Base-by-base conservation (phyloP, 2,113 vertebrate species). In the Riparia riparia region DNA sequence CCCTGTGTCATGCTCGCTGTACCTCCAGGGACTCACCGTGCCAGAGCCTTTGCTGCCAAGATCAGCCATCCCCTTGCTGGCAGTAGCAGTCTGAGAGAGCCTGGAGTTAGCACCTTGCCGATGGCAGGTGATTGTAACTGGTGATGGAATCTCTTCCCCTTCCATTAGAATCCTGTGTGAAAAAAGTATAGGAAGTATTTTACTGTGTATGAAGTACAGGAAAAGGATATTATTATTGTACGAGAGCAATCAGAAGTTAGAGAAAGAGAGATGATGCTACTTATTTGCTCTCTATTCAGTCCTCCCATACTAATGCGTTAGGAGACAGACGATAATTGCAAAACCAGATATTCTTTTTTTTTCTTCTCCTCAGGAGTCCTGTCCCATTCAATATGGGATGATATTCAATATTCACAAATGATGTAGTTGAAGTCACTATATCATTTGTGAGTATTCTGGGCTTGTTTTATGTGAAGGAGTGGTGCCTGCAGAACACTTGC, bases 101-200 rank as follows among this genome's bases (percentile, higher is more conserved):
- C 44, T n/a, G 88, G 66, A 44, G n/a, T 63, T 29, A 6, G 1
- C 34, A 18, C 12, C 60, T 66, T 10, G 0, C 37, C 66, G 24
- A n/a, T 29, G 54, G 45, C 54, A 57, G 0, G 0, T 5, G 12
- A 17, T 11, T 1, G 0, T 39, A 68, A 47, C 6, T 34, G 37
- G 8, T 34, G 42, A 41, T n/a, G 51, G 47, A 58, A 45, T 53
- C 63, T 82, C 82, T 82, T 69, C 24, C 32, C 21, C 39, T 69
- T 69, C 64, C 37, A 7, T 56, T 79, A 72, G 15, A 71, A 47
- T 32, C 4, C 1, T 8, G 37, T 10, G 14, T 5, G 39, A 61
- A 79, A 78, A 45, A 79, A 45, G 10, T 29, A 50, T 28, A 39
- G 42, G 34, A 66, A 44, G 15, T 45, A 45, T 37, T 89, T 81